Evolutionary conservation across 2,888 invertebrate genomes (phyloP).

Genomic region (Perizoma flavofasciatum): DNA sequence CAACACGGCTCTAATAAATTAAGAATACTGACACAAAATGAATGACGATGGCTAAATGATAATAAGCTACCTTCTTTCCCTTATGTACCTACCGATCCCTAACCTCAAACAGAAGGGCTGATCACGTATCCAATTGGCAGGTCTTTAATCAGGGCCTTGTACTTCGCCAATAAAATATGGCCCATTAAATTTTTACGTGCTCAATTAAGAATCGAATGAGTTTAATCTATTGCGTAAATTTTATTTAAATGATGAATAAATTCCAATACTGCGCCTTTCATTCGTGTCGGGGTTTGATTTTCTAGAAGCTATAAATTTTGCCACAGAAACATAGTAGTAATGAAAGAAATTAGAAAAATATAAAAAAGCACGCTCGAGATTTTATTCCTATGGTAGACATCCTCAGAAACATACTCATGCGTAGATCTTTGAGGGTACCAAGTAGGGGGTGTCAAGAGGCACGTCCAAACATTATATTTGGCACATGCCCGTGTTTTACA

Average conservation of each 20-base stretch:
- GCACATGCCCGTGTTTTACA: too few species aligned
- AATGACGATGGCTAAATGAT: not conserved
- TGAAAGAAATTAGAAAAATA: too few species aligned
- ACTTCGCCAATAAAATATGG: conserved; percentile 55
- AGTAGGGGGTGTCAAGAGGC: too few species aligned
- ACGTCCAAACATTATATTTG: too few species aligned
- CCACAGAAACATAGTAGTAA: too few species aligned
- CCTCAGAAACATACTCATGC: too few species aligned
- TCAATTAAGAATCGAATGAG: conserved; percentile 43
- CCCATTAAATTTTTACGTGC: conserved; percentile 65
- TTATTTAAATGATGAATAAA: conserved; percentile 18
- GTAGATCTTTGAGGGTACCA: too few species aligned
- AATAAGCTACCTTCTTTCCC: not conserved
- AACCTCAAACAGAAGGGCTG: conserved; percentile 33
- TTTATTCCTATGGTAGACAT: too few species aligned
- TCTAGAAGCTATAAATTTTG: too few species aligned
- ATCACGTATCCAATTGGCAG: conserved; percentile 51
- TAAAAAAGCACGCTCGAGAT: too few species aligned
- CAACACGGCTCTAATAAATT: too few species aligned
- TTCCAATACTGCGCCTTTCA: not conserved
- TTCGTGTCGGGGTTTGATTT: not conserved
- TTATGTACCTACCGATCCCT: not conserved
- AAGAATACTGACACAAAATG: too few species aligned
- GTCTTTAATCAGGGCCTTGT: conserved; percentile 57
- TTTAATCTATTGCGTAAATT: conserved; percentile 39